phyloP scores from a whole-genome alignment of 53 echinoderm and acorn worm species.

The Glandiceps talaboti region DNA sequence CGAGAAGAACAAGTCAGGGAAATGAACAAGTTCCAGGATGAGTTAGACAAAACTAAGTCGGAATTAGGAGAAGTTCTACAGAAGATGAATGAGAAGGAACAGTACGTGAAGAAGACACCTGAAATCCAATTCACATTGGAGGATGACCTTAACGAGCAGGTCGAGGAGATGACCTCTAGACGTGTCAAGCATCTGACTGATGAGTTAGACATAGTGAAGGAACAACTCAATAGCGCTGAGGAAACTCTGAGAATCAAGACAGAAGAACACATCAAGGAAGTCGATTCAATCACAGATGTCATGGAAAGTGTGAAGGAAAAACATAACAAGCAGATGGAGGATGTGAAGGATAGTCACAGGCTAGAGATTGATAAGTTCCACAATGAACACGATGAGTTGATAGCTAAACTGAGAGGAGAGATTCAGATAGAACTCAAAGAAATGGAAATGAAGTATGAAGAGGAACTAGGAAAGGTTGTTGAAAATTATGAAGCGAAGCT shows the following conservation, averaged over 20 bases:
- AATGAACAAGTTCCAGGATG: constrained; percentile 29
- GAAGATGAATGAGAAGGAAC: constrained; percentile 17
- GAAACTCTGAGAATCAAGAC: constrained; percentile 10
- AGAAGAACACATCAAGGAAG: constrained; percentile 26
- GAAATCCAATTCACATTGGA: constrained; percentile 21
- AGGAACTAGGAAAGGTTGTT: constrained; percentile 9
- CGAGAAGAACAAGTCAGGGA: constrained; percentile 39
- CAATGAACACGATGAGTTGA: background rate
- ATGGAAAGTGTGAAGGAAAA: constrained; percentile 53
- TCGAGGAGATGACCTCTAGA: constrained; percentile 24
- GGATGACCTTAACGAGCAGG: constrained; percentile 25
- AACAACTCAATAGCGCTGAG: constrained; percentile 12
- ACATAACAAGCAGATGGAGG: constrained; percentile 39
- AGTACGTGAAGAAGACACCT: constrained; percentile 7
- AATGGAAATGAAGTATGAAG: background rate
- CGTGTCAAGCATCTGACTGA: constrained; percentile 15
- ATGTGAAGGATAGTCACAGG: constrained; percentile 5
- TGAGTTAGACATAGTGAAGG: constrained; percentile 16
- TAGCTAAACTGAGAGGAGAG: background rate
- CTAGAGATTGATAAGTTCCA: background rate
- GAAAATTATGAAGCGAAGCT: constrained; percentile 12
- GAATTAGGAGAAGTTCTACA: constrained; percentile 12
- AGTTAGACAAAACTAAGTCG: constrained; percentile 2
- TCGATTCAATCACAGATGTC: constrained; percentile 34
- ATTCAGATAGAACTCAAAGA: constrained; percentile 7